Evolutionary conservation across 2,888 invertebrate species (phyloP).

Genomic region (Drosophila neotestacea): DNA sequence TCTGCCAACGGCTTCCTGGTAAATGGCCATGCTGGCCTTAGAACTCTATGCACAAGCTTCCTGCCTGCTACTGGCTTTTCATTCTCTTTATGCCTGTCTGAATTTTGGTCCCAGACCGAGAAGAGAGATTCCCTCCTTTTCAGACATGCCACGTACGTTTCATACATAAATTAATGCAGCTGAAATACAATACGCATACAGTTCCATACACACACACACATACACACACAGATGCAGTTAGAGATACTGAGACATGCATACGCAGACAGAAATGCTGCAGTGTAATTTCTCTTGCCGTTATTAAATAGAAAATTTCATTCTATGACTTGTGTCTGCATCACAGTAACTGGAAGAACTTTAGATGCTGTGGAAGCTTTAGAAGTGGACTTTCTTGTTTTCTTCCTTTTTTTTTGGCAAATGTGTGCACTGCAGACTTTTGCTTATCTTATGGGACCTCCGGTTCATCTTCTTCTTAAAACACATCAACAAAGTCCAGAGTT

Average conservation of each 20-base stretch:
- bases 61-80: constrained; percentile 61
- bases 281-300: constrained; percentile 75
- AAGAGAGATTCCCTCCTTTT: background rate
- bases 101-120: constrained; percentile 52
- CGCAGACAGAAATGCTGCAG: constrained; percentile 62
- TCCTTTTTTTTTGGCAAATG: constrained; percentile 59
- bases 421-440: constrained; percentile 68
- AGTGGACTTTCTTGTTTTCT: constrained; percentile 25
- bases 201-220: constrained; percentile 11
- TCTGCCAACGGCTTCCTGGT: constrained; percentile 35
- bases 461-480: constrained; percentile 1
- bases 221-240: constrained; percentile 14
- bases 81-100: constrained; percentile 59
- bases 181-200: constrained; percentile 58
- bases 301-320: constrained; percentile 72
- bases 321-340: constrained; percentile 49
- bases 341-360: constrained; percentile 22
- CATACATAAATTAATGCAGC: constrained; percentile 78
- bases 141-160: constrained; percentile 45
- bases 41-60: constrained; percentile 22
- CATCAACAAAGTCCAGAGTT: constrained; percentile 1
- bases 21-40: constrained; percentile 17
- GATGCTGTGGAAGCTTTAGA: constrained; percentile 21
- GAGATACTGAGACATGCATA: constrained; percentile 20
- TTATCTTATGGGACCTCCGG: constrained; percentile 54